Conservation (phyloP, 2,888 invertebrate species). For the Hypomecis atomaria region DNA sequence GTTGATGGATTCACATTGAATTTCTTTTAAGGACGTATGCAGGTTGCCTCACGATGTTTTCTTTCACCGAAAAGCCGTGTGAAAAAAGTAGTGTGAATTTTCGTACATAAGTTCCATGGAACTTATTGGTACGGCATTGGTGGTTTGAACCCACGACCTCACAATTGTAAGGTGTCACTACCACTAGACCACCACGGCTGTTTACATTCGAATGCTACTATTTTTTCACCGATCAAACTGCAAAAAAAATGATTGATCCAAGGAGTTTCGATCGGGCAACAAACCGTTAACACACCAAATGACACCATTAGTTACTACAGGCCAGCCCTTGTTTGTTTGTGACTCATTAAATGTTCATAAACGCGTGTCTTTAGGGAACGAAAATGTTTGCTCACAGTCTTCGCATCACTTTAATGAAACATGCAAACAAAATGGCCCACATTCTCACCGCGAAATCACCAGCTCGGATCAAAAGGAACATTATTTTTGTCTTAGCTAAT, state of each 20-base stretch:
- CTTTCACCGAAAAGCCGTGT: too few relatives aligned
- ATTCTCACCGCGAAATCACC: slow-evolving; percentile 10
- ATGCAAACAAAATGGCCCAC: slow-evolving; percentile 22
- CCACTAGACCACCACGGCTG: too few relatives aligned
- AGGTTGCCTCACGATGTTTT: too few relatives aligned
- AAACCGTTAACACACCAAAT: slow-evolving; percentile 22
- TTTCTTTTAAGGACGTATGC: too few relatives aligned
- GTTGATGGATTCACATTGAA: too few relatives aligned
- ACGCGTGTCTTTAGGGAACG: slow-evolving; percentile 23
- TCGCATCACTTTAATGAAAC: slow-evolving; percentile 27
- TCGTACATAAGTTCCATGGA: too few relatives aligned
- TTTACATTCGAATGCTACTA: too few relatives aligned
- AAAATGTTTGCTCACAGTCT: slow-evolving; percentile 19
- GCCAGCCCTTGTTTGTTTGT: slow-evolving; percentile 28
- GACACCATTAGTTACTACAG: slow-evolving; percentile 26
- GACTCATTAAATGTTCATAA: slow-evolving; percentile 33
- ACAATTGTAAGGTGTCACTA: too few relatives aligned
- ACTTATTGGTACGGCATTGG: too few relatives aligned
- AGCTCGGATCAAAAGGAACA: slow-evolving; percentile 21
- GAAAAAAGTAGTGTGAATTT: too few relatives aligned
- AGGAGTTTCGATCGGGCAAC: slow-evolving; percentile 17
- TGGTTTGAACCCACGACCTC: too few relatives aligned
- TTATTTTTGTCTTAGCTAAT: slow-evolving; percentile 4
- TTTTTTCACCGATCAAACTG: too few relatives aligned
- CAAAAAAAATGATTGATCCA: not conserved